Evolutionary conservation across 2,888 invertebrate species (phyloP), one percentile per base, ranked within the genome.

Genomic region (Argyra leucocephala): DNA sequence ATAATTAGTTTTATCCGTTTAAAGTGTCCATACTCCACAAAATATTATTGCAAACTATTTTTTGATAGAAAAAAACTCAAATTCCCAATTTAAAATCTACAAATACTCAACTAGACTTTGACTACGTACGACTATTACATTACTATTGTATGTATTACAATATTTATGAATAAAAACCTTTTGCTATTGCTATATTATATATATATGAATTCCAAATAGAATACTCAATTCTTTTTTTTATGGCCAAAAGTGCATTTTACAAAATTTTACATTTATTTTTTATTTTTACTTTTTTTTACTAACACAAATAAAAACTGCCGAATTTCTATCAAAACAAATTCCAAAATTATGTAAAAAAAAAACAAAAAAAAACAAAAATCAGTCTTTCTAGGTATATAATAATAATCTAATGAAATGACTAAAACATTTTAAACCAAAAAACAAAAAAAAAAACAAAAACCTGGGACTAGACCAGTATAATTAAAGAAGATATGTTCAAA

Each of bases 21-120:
- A 65, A 26, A 48, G 48, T 48, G 68, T 70, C 69, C 70, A 66
- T 67, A 67, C 69, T 66, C 70, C 67, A 69, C 70, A 69, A 65
- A 68, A 67, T 68, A 67, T 67, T 68, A 69, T 70, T 69, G 67
- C 66, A 65, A 70, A 70, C 69, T 70, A n/a, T n/a, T n/a, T n/a
- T n/a, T n/a, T n/a, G 68, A 64, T 57, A 48, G 15, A 48, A 15
- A 48, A 37, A 37, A 37, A 48, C 12, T n/a, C 2, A 18, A 12
- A 18, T 48, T 48, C n/a, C 48, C 9, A n/a, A 48, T 48, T 48
- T 48, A 9, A 15, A 48, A 31, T 6, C 48, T 48, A 48, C 3
- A 37, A 12, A 37, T 15, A 48, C 48, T 12, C 48, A 18, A 48
- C n/a, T 4, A 7, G 12, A 31, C 31, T 31, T 15, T 31, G 31